phyloP scores from a whole-genome alignment of 2,113 vertebrate genomes.

The Pygoscelis adeliae region DNA sequence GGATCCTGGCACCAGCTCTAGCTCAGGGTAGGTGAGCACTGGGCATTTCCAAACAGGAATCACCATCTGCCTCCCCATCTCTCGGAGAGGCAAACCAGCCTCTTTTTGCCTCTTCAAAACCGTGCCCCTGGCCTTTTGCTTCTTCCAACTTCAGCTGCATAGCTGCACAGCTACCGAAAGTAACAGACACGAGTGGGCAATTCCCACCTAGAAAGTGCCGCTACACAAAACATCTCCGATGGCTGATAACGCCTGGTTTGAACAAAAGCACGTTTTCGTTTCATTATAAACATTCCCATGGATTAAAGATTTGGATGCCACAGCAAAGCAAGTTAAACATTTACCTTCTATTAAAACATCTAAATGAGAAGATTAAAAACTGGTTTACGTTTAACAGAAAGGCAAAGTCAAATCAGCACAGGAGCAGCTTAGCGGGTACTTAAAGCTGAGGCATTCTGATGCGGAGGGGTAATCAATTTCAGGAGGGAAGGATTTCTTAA shows the following conservation, averaged over 20 bases:
- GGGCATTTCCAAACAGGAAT: background rate
- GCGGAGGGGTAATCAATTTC: slow-evolving; percentile 62
- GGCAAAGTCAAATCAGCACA: slow-evolving; percentile 52
- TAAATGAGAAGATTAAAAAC: slow-evolving; percentile 78
- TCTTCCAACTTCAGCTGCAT: fast-evolving
- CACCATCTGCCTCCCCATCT: fast-evolving
- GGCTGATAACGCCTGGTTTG: background rate
- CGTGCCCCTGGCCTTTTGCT: no score
- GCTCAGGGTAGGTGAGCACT: background rate
- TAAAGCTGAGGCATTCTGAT: slow-evolving; percentile 1
- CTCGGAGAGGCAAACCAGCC: background rate
- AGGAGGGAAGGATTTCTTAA: slow-evolving; percentile 61
- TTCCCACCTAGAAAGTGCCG: slow-evolving; percentile 28
- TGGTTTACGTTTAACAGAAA: slow-evolving; percentile 67
- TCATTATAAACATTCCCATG: slow-evolving; percentile 13
- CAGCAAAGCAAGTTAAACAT: slow-evolving; percentile 70
- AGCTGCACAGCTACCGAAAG: background rate
- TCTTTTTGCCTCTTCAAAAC: background rate
- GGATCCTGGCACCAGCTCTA: background rate
- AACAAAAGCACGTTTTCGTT: slow-evolving; percentile 23
- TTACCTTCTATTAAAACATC: slow-evolving; percentile 75
- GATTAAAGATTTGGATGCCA: slow-evolving; percentile 68
- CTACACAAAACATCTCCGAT: background rate
- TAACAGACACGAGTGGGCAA: background rate
- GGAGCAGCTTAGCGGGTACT: background rate